A percentile compares a stretch with the other conserved stretches of the same genome.
phyloP scores from a whole-genome alignment of 2,797 vertebrate genomes.

The Phoebastria nigripes region DNA sequence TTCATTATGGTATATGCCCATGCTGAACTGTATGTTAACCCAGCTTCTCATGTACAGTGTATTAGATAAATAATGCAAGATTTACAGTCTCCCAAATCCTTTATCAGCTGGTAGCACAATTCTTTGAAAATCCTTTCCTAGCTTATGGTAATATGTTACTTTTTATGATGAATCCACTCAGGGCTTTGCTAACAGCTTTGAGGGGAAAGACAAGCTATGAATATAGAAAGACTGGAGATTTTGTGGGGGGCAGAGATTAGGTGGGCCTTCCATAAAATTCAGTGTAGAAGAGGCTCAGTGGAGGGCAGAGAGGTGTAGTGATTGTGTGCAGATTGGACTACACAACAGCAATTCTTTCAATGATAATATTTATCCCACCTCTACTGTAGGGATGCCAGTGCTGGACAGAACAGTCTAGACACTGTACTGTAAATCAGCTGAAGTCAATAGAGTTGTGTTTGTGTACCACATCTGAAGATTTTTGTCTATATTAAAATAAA shows the following conservation, averaged over 20 bases:
- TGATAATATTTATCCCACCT: background rate
- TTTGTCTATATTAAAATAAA: background rate
- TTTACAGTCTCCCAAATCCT: slow-evolving; percentile 61
- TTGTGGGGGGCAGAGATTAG: background rate
- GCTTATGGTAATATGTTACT: slow-evolving; percentile 26
- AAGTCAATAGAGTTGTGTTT: background rate
- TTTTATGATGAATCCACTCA: slow-evolving; percentile 45
- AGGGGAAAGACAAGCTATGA: background rate
- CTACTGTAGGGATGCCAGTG: background rate
- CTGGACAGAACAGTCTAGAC: background rate
- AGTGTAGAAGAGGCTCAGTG: background rate
- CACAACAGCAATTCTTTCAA: background rate
- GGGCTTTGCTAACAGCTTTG: slow-evolving; percentile 20
- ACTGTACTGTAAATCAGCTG: background rate
- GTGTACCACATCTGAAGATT: background rate
- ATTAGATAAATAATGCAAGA: slow-evolving; percentile 60
- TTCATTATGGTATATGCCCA: slow-evolving; percentile 20
- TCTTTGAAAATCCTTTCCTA: slow-evolving; percentile 53
- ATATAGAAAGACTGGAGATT: background rate
- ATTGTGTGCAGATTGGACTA: background rate
- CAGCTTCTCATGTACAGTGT: slow-evolving; percentile 46
- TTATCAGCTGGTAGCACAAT: slow-evolving; percentile 63
- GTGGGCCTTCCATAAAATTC: background rate
- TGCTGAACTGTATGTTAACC: slow-evolving; percentile 33
- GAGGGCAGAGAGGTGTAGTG: background rate